Conservation (phyloP, 1,140 invertebrate genomes). For the Drosophila asahinai region DNA sequence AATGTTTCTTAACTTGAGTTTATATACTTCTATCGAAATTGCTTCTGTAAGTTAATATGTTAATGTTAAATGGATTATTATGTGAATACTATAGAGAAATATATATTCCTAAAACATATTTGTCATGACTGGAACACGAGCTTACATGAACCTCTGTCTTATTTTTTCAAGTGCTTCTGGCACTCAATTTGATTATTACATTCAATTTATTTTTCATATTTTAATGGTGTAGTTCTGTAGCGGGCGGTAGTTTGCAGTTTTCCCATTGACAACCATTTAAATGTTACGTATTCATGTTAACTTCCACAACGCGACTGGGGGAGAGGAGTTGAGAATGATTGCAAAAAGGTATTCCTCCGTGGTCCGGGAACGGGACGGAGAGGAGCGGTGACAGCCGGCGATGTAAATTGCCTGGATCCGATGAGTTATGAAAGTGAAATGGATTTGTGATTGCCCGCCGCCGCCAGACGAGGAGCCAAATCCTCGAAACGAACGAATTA, state of each 20-base stretch:
- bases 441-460: slow-evolving; percentile 45
- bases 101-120: no score
- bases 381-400: slow-evolving; percentile 18
- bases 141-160: no score
- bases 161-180: neutral
- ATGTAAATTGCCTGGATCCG: slow-evolving; percentile 73
- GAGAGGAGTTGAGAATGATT: neutral
- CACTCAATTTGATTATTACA: neutral
- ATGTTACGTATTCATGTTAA: slow-evolving; percentile 56
- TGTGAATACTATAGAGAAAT: no score
- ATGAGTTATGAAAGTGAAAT: slow-evolving; percentile 78
- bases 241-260: slow-evolving; percentile 37
- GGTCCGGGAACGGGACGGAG: neutral
- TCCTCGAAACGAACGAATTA: slow-evolving; percentile 36
- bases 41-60: no score
- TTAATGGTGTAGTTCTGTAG: neutral
- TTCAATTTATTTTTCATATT: neutral
- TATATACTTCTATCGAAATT: no score
- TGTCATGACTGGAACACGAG: no score
- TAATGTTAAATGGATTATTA: no score
- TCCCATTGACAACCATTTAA: slow-evolving; percentile 65
- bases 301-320: slow-evolving; percentile 44
- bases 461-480: slow-evolving; percentile 24
- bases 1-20: no score
- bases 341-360: neutral